Evolutionary conservation across 2,797 vertebrate species (phyloP).

Genomic region (Gallirallus australis): DNA sequence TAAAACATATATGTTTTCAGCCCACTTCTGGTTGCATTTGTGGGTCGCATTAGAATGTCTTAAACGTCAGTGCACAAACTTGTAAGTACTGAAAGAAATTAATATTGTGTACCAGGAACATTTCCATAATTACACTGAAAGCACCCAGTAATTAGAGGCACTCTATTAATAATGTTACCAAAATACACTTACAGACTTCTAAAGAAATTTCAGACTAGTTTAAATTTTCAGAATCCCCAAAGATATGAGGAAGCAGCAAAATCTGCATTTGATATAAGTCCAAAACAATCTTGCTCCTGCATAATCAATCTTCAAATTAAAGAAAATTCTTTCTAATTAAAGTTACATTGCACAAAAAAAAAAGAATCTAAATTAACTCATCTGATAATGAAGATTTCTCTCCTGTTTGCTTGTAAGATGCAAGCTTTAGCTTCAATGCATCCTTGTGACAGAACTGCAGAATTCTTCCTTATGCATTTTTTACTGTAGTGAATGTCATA

Average conservation of each 20-base stretch:
- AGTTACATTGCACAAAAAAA: not conserved
- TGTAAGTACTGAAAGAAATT: not conserved
- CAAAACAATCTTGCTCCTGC: not conserved
- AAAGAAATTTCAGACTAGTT: conserved; percentile 56
- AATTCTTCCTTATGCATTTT: not conserved
- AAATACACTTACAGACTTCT: conserved; percentile 50
- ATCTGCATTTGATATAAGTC: conserved; percentile 42
- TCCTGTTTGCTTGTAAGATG: not conserved
- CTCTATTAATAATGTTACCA: conserved; percentile 63
- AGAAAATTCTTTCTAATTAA: conserved; percentile 19
- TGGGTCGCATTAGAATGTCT: not conserved
- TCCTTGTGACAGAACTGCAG: not conserved
- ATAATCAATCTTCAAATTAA: conserved; percentile 11
- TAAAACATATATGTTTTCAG: not conserved
- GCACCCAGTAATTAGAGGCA: conserved; percentile 50
- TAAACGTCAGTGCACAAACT: not conserved
- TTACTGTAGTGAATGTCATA: not conserved
- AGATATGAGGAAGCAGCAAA: conserved; percentile 14
- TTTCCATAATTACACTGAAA: conserved; percentile 56
- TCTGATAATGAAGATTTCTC: not conserved
- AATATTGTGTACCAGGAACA: not conserved
- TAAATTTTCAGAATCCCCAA: conserved; percentile 41
- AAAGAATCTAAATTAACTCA: not conserved
- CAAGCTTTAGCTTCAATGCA: not conserved
- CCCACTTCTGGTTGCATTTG: not conserved